Evolutionary conservation across 2,113 vertebrate species (phyloP).

Genomic region (Helogale parvula): DNA sequence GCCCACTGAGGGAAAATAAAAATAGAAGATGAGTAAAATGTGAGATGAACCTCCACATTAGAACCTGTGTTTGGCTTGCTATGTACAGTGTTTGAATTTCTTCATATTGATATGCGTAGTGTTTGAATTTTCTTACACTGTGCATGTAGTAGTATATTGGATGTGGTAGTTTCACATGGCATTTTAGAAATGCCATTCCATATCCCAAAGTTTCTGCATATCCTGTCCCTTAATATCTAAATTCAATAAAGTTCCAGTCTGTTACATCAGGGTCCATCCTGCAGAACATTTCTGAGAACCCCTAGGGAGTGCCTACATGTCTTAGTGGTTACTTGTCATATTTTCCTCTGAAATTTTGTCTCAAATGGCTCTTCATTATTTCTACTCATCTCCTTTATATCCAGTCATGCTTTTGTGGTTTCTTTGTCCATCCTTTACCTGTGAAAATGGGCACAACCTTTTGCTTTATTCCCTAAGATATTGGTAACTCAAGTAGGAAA

Average conservation of each 20-base stretch:
- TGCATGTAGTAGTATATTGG: not conserved
- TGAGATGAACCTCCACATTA: not conserved
- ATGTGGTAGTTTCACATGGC: not conserved
- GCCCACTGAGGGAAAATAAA: not conserved
- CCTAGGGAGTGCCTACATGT: accelerated
- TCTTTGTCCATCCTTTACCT: not conserved
- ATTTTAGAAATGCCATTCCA: not conserved
- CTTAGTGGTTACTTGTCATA: not conserved
- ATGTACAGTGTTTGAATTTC: not conserved
- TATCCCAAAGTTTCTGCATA: not conserved
- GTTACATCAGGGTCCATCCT: not conserved
- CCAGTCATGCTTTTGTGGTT: not conserved
- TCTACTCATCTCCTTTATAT: not conserved
- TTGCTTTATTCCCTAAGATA: not conserved
- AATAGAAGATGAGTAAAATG: not conserved
- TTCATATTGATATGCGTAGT: not conserved
- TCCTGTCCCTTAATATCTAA: not conserved
- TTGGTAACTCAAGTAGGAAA: not conserved
- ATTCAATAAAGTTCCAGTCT: not conserved
- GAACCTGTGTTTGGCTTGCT: not conserved
- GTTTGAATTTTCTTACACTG: not conserved
- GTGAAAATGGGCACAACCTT: not conserved
- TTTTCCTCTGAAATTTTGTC: not conserved
- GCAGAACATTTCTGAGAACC: not conserved
- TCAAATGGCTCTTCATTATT: not conserved